Base-by-base conservation (phyloP, 2,113 vertebrate genomes). In the Psilopogon haemacephalus region DNA sequence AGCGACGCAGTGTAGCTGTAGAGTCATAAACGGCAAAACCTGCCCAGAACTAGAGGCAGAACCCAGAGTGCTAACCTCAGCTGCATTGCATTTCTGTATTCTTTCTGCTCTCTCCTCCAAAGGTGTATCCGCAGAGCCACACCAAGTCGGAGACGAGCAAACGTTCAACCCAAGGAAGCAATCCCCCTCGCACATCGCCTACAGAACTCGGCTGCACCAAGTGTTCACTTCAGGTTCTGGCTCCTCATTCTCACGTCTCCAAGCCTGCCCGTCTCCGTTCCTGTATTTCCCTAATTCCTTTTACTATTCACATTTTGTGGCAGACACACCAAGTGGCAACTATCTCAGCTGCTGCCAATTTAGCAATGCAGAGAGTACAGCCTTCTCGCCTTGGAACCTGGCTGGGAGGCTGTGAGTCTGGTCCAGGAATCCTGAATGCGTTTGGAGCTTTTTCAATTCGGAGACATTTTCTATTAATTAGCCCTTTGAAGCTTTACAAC, bases 401-500 rank as follows among this genome's bases (percentile, higher is more conserved):
- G 33, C 21, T 17, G n/a, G 30, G 38, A 52, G n/a, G 19, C 55
- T 15, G 5, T 3, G 28, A 58, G 37, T 12, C 65, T 35, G 74
- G 16, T 42, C 82, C 88, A 91, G 79, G 59, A 94, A 94, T 48
- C 30, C 80, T 27, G 32, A 55, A 38, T 54, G 67, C 38, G 17
- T 81, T 44, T 74, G 83, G 65, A 86, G 16, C 56, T 63, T 46
- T 67, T 76, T 74, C 80, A 54, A 27, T 30, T 42, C 48, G 33
- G 48, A 93, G 48, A 74, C 18, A 26, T 38, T 58, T 75, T 23
- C 69, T 84, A 64, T 96, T 84, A 93, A 89, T 90, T 91, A 93
- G 63, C 56, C 42, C 46, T 17, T 42, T 38, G 64, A 90, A 95
- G 64, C 37, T 91, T 88, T 60, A 54, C 24, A 67, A 35, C 26